A percentile compares a stretch with the other conserved stretches of the same genome.
Evolutionary conservation across 2,888 invertebrate species (phyloP).

Genomic region (Caenorhabditis sinica): DNA sequence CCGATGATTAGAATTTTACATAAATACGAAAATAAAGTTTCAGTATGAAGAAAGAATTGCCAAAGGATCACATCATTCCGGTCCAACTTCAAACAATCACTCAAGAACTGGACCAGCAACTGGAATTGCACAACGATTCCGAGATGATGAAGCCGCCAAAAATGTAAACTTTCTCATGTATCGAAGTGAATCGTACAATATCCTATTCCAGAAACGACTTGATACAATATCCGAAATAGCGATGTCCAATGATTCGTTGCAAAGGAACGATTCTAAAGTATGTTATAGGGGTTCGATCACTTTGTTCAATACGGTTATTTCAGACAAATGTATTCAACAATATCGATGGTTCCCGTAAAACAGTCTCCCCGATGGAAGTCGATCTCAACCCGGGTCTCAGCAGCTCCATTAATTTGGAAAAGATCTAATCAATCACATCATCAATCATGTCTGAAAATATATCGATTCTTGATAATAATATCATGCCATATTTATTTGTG

Average conservation of each 20-base stretch:
- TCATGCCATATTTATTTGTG: constrained; percentile 3
- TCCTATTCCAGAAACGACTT: constrained; percentile 66
- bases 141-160: constrained; percentile 43
- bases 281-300: constrained; percentile 17
- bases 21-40: neutral
- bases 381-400: constrained; percentile 74
- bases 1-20: neutral
- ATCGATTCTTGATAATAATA: neutral
- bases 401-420: constrained; percentile 71
- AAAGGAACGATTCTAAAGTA: constrained; percentile 73
- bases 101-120: constrained; percentile 9
- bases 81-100: neutral
- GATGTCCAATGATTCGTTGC: constrained; percentile 64
- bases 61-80: neutral
- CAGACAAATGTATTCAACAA: constrained; percentile 66
- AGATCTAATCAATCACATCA: constrained; percentile 57
- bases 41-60: constrained; percentile 52
- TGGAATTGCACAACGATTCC: constrained; percentile 41
- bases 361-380: constrained; percentile 51
- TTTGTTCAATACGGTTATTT: constrained; percentile 5
- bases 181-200: neutral
- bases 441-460: neutral
- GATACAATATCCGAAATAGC: constrained; percentile 73
- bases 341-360: constrained; percentile 12
- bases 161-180: constrained; percentile 22